Conservation (phyloP, 2,113 vertebrate species). For the Pseudois nayaur region DNA sequence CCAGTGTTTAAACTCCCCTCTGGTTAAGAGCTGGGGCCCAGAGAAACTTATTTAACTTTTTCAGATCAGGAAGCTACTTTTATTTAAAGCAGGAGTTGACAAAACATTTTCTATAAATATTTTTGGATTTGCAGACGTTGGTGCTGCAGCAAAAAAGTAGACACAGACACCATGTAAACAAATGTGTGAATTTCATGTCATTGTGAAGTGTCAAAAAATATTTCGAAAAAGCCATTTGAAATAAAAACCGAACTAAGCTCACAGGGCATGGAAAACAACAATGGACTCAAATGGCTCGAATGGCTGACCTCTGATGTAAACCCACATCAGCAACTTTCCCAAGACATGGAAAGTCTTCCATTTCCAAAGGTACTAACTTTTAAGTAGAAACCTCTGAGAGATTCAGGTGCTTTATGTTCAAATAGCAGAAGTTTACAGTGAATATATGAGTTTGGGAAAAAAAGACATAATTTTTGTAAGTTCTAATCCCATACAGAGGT, state of each 20-base stretch:
- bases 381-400: not conserved
- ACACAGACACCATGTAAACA: not conserved
- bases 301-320: not conserved
- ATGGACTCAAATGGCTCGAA: not conserved
- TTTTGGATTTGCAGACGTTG: not conserved
- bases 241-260: not conserved
- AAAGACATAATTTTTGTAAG: not conserved
- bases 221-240: not conserved
- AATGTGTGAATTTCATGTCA: not conserved
- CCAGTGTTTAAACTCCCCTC: not conserved
- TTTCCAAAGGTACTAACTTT: not conserved
- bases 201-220: conserved; percentile 6
- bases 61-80: not conserved
- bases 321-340: not conserved
- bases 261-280: not conserved
- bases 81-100: not conserved
- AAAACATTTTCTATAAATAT: not conserved
- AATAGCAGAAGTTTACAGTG: not conserved
- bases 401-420: not conserved
- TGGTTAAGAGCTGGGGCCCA: not conserved
- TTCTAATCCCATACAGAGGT: not conserved
- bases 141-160: not conserved
- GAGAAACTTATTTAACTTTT: conserved; percentile 3
- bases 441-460: not conserved
- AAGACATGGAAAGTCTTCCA: not conserved